Percentiles rank a stretch among this genome's conserved stretches.
Evolutionary conservation across 2,888 invertebrate species (phyloP).

Genomic region (Drosophila borborema): DNA sequence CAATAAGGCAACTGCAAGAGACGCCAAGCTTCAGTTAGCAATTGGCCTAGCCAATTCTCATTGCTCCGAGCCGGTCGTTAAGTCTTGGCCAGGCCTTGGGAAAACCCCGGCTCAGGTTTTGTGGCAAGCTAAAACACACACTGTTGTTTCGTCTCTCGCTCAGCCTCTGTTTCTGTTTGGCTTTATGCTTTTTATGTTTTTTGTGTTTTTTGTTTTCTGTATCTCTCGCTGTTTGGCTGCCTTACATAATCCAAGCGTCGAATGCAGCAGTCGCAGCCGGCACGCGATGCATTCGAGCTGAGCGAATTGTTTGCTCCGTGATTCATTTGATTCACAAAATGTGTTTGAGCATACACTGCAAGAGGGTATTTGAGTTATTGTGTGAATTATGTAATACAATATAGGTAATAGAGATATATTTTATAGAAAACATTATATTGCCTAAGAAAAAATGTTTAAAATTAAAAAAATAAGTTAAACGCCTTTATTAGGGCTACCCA

Average conservation of each 20-base stretch:
- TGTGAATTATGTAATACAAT: not conserved
- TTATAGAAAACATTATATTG: no score
- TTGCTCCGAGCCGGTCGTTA: slow-evolving; percentile 45
- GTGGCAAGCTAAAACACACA: slow-evolving; percentile 32
- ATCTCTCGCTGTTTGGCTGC: slow-evolving; percentile 28
- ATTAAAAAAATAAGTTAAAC: no score
- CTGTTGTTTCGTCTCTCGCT: slow-evolving; percentile 20
- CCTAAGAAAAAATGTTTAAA: no score
- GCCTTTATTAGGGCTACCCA: no score
- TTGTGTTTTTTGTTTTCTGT: slow-evolving; percentile 1
- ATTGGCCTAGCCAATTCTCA: slow-evolving; percentile 64
- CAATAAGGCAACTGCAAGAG: slow-evolving; percentile 38
- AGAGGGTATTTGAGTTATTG: not conserved
- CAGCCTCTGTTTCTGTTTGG: slow-evolving; percentile 23
- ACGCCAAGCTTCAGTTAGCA: slow-evolving; percentile 14
- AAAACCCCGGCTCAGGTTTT: slow-evolving; percentile 67
- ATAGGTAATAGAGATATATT: no score
- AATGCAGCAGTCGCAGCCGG: slow-evolving; percentile 63
- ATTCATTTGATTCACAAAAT: slow-evolving; percentile 43
- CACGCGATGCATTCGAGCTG: slow-evolving; percentile 62
- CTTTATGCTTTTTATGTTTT: slow-evolving; percentile 7
- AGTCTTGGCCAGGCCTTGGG: slow-evolving; percentile 66
- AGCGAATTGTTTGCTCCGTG: slow-evolving; percentile 39
- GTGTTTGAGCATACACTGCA: not conserved
- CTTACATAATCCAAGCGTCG: slow-evolving; percentile 61